Conservation (phyloP, 2,113 vertebrate species). For the Sinocyclocheilus anophthalmus region DNA sequence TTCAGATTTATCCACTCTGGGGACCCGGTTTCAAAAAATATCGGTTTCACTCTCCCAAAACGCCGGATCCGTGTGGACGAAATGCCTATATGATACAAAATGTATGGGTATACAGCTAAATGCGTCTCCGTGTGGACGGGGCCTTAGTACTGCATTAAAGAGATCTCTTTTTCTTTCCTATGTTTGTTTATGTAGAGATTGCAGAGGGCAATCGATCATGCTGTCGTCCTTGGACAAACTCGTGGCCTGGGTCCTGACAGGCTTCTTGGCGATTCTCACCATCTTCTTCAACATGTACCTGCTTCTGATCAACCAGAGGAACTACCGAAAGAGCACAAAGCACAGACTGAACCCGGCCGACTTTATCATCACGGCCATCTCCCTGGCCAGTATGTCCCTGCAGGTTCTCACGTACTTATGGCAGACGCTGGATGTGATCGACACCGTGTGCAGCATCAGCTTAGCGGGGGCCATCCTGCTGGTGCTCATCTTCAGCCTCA, state of each 20-base stretch:
- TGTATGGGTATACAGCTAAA: too few species aligned
- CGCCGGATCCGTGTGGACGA: too few species aligned
- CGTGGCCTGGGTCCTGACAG: conserved; percentile 66
- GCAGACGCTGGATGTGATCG: conserved; percentile 72
- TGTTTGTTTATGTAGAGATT: neutral
- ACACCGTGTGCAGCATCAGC: conserved; percentile 56
- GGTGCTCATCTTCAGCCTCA: conserved; percentile 65
- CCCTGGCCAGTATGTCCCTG: conserved; percentile 57
- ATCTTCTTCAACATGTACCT: conserved; percentile 75
- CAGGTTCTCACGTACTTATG: conserved; percentile 71
- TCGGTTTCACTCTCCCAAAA: too few species aligned
- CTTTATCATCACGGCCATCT: conserved; percentile 70
- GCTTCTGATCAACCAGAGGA: conserved; percentile 65
- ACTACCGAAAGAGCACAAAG: conserved; percentile 55
- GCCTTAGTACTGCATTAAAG: too few species aligned
- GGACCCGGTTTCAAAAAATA: too few species aligned
- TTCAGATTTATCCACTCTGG: too few species aligned
- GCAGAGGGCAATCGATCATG: conserved; percentile 54
- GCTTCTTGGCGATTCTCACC: conserved; percentile 64
- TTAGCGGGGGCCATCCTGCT: conserved; percentile 60
- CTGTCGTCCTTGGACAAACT: conserved; percentile 36
- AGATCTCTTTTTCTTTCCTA: neutral
- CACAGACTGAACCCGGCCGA: conserved; percentile 70
- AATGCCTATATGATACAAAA: too few species aligned
- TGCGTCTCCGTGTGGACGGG: too few species aligned